A percentile compares a stretch with the other conserved stretches of the same genome.
Evolutionary conservation across 2,797 vertebrate species (phyloP).

Genomic region (Brotula barbata): DNA sequence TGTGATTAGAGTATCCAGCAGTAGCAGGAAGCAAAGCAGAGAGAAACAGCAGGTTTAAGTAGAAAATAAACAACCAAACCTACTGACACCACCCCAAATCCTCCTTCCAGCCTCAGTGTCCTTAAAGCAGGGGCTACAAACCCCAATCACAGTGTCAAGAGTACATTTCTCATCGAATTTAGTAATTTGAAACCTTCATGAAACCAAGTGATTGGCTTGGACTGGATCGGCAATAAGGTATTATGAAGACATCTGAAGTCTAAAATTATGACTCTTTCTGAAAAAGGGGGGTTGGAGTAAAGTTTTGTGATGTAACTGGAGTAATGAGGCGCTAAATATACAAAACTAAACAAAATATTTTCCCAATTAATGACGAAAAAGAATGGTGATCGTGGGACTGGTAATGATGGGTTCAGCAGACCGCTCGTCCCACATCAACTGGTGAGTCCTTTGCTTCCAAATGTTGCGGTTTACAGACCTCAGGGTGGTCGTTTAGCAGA

Average conservation of each 20-base stretch:
- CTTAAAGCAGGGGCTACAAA: too few species aligned
- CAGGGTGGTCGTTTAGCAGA: constrained; percentile 2
- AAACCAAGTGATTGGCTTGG: not conserved
- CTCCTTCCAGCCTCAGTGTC: constrained; percentile 9
- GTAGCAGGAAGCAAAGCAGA: constrained; percentile 15
- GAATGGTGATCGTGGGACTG: constrained; percentile 5
- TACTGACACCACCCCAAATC: constrained; percentile 7
- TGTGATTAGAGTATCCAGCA: too few species aligned
- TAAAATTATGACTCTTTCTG: not conserved
- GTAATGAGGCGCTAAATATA: constrained; percentile 4
- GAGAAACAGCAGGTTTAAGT: constrained; percentile 2
- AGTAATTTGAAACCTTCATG: constrained; percentile 13
- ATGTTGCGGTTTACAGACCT: constrained; percentile 18
- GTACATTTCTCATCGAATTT: not conserved
- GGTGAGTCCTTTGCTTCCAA: constrained; percentile 10
- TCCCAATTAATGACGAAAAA: constrained; percentile 9
- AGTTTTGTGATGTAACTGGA: not conserved
- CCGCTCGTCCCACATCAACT: constrained; percentile 13
- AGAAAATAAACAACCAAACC: not conserved
- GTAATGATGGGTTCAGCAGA: not conserved
- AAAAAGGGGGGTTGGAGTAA: not conserved
- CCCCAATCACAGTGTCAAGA: not conserved
- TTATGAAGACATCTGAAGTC: not conserved
- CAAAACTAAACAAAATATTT: constrained; percentile 20
- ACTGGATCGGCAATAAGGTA: not conserved